A percentile compares a stretch with the other conserved stretches of the same genome.
Conservation (phyloP, 1,140 invertebrate genomes). For the Coptotermes formosanus region DNA sequence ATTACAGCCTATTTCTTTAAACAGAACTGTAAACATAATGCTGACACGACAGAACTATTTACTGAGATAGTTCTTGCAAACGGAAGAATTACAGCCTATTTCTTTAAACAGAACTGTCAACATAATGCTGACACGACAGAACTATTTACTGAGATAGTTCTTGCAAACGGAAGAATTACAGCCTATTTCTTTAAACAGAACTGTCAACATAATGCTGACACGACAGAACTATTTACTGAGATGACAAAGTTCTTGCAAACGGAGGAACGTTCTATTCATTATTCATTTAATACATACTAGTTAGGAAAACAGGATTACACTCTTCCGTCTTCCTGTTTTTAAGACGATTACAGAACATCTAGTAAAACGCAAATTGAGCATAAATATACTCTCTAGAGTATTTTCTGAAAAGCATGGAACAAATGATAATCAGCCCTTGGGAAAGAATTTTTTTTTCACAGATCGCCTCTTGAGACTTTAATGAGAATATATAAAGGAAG, state of each 20-base stretch:
- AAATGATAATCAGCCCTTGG: neutral
- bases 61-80: too few relatives aligned
- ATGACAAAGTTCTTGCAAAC: neutral
- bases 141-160: too few relatives aligned
- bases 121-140: too few relatives aligned
- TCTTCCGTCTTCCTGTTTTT: neutral
- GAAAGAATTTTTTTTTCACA: neutral
- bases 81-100: too few relatives aligned
- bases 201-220: too few relatives aligned
- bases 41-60: too few relatives aligned
- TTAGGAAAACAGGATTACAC: neutral
- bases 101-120: too few relatives aligned
- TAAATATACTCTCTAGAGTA: neutral
- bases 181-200: too few relatives aligned
- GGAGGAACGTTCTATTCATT: neutral
- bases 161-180: too few relatives aligned
- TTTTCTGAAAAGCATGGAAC: neutral
- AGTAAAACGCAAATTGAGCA: neutral
- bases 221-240: too few relatives aligned
- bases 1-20: too few relatives aligned
- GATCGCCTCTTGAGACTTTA: neutral
- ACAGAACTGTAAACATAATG: too few relatives aligned
- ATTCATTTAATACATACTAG: neutral
- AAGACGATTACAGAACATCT: neutral
- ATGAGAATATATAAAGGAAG: slow-evolving; percentile 5